Percentiles rank a stretch among this genome's conserved stretches.
Conservation (phyloP, 1,140 invertebrate genomes). For the Thaumetopoea pityocampa region DNA sequence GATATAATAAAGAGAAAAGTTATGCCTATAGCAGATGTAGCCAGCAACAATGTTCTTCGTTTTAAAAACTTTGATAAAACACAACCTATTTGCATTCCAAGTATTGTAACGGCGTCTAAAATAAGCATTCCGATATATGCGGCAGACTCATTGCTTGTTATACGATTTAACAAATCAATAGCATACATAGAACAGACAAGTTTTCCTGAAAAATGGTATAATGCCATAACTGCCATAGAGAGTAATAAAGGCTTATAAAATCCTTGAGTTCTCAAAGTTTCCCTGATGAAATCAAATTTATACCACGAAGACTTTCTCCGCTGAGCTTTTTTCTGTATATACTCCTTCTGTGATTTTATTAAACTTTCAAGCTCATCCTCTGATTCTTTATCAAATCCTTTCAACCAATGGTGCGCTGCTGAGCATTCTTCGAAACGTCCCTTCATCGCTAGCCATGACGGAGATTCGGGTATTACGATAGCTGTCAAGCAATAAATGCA, state of each 20-base stretch:
- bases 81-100: conserved; percentile 27
- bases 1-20: conserved; percentile 24
- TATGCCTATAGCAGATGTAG: conserved; percentile 16
- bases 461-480: conserved; percentile 21
- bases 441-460: conserved; percentile 22
- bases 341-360: conserved; percentile 20
- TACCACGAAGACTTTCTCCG: conserved; percentile 4
- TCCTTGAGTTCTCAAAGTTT: conserved; percentile 8
- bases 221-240: conserved; percentile 13
- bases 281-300: conserved; percentile 8
- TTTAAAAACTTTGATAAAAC: conserved; percentile 21
- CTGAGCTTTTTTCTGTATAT: conserved; percentile 3
- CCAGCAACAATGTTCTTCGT: conserved; percentile 20
- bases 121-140: conserved; percentile 26
- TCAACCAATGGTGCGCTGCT: conserved; percentile 20
- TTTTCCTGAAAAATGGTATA: conserved; percentile 37
- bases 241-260: conserved; percentile 19
- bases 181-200: conserved; percentile 31
- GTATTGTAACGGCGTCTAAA: conserved; percentile 24
- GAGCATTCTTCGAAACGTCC: conserved; percentile 20
- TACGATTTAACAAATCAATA: conserved; percentile 31
- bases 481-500: conserved; percentile 12
- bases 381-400: conserved; percentile 20
- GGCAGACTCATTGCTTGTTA: conserved; percentile 22
- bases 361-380: conserved; percentile 21